Base-by-base conservation (phyloP, 2,113 vertebrate genomes). In the Perca flavescens region DNA sequence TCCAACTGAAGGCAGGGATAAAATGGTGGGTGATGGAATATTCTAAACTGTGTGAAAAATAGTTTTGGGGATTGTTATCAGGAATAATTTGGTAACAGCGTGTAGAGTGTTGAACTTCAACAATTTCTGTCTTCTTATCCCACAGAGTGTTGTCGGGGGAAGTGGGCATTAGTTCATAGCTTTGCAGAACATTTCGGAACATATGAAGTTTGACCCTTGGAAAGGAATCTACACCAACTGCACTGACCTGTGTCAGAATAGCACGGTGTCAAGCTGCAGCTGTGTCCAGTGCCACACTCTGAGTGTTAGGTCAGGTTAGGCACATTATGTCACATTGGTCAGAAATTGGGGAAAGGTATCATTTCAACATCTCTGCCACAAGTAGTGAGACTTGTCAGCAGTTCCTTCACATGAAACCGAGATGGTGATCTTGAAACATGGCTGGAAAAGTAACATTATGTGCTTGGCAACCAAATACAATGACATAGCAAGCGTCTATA, bases 161-260 rank as follows among this genome's bases (percentile, higher is more conserved):
- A 86, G 84, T 79, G 66, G 66, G 82, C n/a, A 70, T 74, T 62
- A 40, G 77, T 79, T 73, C 4, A 15, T 46, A 69, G 53, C 28
- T 28, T 79, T 60, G 31, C 71, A 70, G 43, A 49, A 84, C 68
- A 46, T 13, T 53, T 77, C 88, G 76, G 82, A 90, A 83, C 77
- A 47, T 80, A 69, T 54, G 65, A 65, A 77, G 50, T 56, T 60
- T 85, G 82, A 91, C 73, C 79, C 84, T 53, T 63, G 71, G 73
- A 80, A 86, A 86, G 68, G 86, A 71, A 86, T 88, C 63, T 67
- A 34, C 81, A 76, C 74, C 82, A 84, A 81, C 88, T 91, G 86
- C 74, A 56, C 70, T 68, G 85, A 87, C 88, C 74, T 62, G 43
- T 78, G 80, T 93, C 77, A 87, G 87, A 92, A 68, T 85, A 90